Percentiles rank a stretch among this genome's conserved stretches.
These are phyloP conservation scores for Pterocles orientalis DNA, from an alignment of 2,113 vertebrate genomes.

Conservation along the genomic window DNA sequence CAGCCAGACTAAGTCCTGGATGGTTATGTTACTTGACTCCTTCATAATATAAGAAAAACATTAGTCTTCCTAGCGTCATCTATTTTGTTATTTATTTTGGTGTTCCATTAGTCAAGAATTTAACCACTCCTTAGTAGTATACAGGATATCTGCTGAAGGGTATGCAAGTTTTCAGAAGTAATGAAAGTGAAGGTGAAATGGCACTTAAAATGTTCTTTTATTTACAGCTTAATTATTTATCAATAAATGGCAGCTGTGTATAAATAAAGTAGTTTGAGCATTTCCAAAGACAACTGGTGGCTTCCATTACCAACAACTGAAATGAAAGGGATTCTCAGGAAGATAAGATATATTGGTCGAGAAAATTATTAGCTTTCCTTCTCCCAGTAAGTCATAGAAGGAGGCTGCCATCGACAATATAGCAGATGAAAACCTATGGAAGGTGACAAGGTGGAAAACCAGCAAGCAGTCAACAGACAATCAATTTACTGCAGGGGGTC, in stretches of 20 bases:
- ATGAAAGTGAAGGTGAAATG: not conserved
- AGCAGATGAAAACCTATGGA: not conserved
- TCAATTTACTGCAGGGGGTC: slow-evolving; percentile 1
- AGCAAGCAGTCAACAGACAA: not conserved
- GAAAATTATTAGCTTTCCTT: not conserved
- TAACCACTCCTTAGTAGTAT: not conserved
- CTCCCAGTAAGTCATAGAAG: not conserved
- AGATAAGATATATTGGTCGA: not conserved
- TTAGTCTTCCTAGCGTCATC: not conserved
- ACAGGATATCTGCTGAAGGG: not conserved
- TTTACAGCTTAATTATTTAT: not conserved
- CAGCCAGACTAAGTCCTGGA: not conserved
- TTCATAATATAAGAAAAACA: not conserved
- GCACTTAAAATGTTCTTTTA: not conserved
- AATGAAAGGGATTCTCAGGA: not conserved
- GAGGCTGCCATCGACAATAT: not conserved
- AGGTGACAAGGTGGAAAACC: slow-evolving; percentile 21
- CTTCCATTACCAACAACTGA: not conserved
- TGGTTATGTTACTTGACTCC: not conserved
- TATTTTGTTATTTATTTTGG: not conserved
- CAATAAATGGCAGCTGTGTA: not conserved
- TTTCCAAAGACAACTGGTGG: not conserved
- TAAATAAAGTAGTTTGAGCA: not conserved
- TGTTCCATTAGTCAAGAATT: not conserved
- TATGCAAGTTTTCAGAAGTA: not conserved